These are phyloP conservation scores for Ernsta delagoae DNA, from an alignment of 2,888 invertebrate genomes.

Conservation along the genomic window DNA sequence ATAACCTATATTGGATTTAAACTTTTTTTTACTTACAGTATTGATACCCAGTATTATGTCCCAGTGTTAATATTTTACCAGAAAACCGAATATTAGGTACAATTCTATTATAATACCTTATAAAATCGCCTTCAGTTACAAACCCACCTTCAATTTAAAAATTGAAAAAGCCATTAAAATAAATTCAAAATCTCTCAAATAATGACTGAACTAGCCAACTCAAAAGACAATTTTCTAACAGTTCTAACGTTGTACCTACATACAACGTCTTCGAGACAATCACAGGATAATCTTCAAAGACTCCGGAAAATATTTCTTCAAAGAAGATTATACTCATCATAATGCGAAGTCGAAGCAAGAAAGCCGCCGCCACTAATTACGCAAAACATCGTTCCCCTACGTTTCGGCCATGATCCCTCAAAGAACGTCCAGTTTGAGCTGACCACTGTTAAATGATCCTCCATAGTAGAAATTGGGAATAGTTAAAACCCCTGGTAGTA, in stretches of 20 bases:
- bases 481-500: too few relatives aligned
- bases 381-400: slow-evolving; percentile 75
- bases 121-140: too few relatives aligned
- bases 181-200: neutral
- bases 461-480: too few relatives aligned
- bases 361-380: slow-evolving; percentile 73
- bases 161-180: neutral
- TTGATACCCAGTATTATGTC: too few relatives aligned
- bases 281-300: slow-evolving; percentile 4
- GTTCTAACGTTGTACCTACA: neutral
- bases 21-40: too few relatives aligned
- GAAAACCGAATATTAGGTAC: too few relatives aligned
- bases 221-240: neutral
- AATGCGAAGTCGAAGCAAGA: slow-evolving; percentile 46
- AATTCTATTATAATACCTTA: too few relatives aligned
- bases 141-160: too few relatives aligned
- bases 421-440: slow-evolving; percentile 76
- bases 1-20: too few relatives aligned
- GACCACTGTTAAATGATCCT: slow-evolving; percentile 46
- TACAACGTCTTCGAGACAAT: neutral
- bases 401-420: slow-evolving; percentile 73
- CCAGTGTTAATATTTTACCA: too few relatives aligned
- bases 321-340: slow-evolving; percentile 2
- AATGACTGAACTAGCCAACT: neutral
- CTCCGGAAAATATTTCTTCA: neutral